Evolutionary conservation across 2,888 invertebrate genomes (phyloP), one percentile per base, ranked within the genome.

Genomic region (Drosophila paramelanica): DNA sequence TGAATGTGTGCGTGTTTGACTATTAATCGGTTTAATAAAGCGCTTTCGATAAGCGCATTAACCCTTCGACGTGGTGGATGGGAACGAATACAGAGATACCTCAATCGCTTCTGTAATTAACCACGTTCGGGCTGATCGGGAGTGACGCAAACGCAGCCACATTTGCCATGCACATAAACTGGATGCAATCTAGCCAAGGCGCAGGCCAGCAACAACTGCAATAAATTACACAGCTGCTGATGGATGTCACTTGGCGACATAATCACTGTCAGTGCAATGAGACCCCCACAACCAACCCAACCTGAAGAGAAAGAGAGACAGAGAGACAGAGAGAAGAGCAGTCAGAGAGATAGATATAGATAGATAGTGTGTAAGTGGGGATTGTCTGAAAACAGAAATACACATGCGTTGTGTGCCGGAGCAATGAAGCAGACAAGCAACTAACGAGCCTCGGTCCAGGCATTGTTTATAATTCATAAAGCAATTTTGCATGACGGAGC

Each of bases 391-490:
- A 51, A 60, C 51, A 60, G 68, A 74, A 73, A 74, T 73, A 67
- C 58, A 58, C 59, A 8, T 27, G 27, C 7, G 45, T 36, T 51
- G 57, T 53, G 33, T 42, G 36, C 50, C 52, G 56, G 45, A 45
- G 62, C 66, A 67, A 55, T 65, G 67, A 58, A 67, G 76, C 58
- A 65, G 67, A 79, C 77, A 79, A 46, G 66, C 77, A 77, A 68
- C 82, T 79, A 81, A 79, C 79, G 79, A 79, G 77, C 72, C 73
- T 69, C 67, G 50, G 56, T 55, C 65, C 57, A 46, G 49, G 67
- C 84, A 81, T 84, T 82, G 80, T 79, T 71, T 82, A 74, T 82
- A 85, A 82, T 82, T 81, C 82, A 85, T 82, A 79, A 77, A 72
- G 82, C 79, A 76, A 84, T 84, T 81, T 81, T 78, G 84, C 81